Evolutionary conservation across 1,140 invertebrate species (phyloP).

Genomic region (Bombus soroeensis): DNA sequence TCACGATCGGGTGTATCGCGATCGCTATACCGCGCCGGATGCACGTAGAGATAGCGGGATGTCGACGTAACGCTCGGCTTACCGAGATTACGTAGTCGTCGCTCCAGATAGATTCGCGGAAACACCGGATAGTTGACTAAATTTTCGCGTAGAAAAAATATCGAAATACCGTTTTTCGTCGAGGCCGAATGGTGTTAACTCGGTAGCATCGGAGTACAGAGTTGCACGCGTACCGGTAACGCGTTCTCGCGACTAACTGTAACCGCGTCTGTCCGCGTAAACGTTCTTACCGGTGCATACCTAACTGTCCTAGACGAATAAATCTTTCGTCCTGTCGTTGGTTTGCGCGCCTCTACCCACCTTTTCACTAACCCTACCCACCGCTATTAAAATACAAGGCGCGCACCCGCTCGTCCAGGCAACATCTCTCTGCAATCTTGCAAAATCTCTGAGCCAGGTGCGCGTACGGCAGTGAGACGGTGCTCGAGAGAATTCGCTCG

Average conservation of each 20-base stretch:
- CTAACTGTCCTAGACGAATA: constrained; percentile 58
- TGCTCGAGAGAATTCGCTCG: constrained; percentile 28
- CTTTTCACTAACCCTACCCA: background rate
- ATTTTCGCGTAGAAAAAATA: constrained; percentile 33
- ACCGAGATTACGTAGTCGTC: background rate
- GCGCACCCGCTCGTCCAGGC: background rate
- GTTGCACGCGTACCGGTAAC: constrained; percentile 10
- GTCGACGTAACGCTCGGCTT: background rate
- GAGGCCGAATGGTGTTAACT: background rate
- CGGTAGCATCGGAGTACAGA: background rate
- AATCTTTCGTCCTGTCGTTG: constrained; percentile 31
- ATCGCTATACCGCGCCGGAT: background rate
- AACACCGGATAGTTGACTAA: background rate
- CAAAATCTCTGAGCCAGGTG: constrained; percentile 62
- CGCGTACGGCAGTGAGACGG: background rate
- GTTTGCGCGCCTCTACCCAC: background rate
- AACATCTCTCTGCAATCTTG: constrained; percentile 24
- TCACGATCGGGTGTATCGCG: background rate
- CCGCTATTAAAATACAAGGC: no score
- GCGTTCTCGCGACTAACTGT: constrained; percentile 57
- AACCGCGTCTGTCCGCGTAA: constrained; percentile 38
- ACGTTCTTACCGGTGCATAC: constrained; percentile 42
- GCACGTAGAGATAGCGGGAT: no score
- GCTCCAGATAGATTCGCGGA: background rate
- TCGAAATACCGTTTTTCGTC: constrained; percentile 51